Percentiles rank a stretch among this genome's conserved stretches.
Conservation (phyloP, 2,888 invertebrate species). For the Pammene fasciana region DNA sequence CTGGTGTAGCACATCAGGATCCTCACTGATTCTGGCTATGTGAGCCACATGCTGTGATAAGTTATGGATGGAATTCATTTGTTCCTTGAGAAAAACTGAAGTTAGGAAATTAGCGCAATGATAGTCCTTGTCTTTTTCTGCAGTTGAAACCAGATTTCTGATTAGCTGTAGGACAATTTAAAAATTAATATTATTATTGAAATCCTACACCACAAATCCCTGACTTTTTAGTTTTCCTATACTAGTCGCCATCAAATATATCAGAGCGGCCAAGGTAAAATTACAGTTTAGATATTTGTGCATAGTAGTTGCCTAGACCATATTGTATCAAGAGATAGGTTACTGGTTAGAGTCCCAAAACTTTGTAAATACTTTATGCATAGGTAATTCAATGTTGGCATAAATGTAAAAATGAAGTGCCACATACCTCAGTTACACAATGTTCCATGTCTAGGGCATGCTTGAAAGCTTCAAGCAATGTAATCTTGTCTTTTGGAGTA, state of each 20-base stretch:
- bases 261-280: no score
- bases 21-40: slow-evolving; percentile 48
- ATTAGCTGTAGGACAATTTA: slow-evolving; percentile 49
- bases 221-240: no score
- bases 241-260: no score
- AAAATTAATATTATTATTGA: neutral
- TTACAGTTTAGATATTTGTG: no score
- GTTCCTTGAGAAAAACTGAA: slow-evolving; percentile 55
- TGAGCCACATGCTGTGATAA: slow-evolving; percentile 53
- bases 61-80: slow-evolving; percentile 56
- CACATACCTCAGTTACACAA: slow-evolving; percentile 54
- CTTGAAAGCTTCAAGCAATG: slow-evolving; percentile 54
- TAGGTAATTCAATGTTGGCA: no score
- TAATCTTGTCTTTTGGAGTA: slow-evolving; percentile 43
- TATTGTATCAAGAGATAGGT: no score
- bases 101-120: slow-evolving; percentile 59
- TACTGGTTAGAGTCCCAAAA: no score
- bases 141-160: slow-evolving; percentile 51
- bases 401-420: neutral
- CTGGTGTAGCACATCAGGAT: slow-evolving; percentile 52
- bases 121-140: slow-evolving; percentile 56
- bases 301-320: no score
- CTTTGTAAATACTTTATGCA: no score
- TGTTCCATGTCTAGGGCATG: slow-evolving; percentile 56
- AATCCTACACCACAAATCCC: neutral